Conservation (phyloP, 2,888 invertebrate genomes). For the Acanthopleura granulata region DNA sequence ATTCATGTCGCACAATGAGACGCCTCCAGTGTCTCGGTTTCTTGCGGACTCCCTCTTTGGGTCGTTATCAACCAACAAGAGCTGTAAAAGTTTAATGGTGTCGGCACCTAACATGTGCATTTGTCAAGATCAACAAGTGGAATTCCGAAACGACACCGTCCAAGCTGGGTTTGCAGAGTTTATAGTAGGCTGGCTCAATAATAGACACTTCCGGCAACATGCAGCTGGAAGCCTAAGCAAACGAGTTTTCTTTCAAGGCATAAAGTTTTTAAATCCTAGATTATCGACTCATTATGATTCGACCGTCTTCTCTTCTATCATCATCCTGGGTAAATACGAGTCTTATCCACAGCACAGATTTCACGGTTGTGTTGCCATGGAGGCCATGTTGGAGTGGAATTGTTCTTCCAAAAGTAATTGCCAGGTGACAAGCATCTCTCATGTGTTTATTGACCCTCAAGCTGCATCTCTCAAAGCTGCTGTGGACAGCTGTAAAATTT, state of each 20-base stretch:
- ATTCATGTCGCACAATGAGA: no score
- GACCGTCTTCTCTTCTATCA: not conserved
- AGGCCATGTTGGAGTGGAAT: not conserved
- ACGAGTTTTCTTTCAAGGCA: slow-evolving; percentile 3
- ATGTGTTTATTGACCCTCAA: not conserved
- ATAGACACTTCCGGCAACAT: not conserved
- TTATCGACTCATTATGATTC: not conserved
- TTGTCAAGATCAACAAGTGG: not conserved
- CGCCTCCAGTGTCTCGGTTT: not conserved
- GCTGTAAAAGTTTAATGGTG: not conserved
- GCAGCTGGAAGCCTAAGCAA: no score
- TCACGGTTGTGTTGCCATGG: not conserved
- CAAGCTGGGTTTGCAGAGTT: slow-evolving; percentile 6
- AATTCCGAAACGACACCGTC: slow-evolving; percentile 13
- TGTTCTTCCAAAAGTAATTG: not conserved
- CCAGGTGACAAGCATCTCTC: not conserved
- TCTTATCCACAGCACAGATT: not conserved
- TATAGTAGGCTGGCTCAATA: not conserved
- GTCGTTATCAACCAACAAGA: not conserved
- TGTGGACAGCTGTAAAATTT: not conserved
- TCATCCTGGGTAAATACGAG: slow-evolving; percentile 5
- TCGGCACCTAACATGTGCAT: slow-evolving; percentile 15
- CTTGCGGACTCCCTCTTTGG: not conserved
- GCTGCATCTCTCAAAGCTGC: not conserved
- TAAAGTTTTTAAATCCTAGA: not conserved